These are phyloP conservation scores for Trissolcus brochymenae DNA, from an alignment of 2,888 invertebrate genomes.

Conservation along the genomic window DNA sequence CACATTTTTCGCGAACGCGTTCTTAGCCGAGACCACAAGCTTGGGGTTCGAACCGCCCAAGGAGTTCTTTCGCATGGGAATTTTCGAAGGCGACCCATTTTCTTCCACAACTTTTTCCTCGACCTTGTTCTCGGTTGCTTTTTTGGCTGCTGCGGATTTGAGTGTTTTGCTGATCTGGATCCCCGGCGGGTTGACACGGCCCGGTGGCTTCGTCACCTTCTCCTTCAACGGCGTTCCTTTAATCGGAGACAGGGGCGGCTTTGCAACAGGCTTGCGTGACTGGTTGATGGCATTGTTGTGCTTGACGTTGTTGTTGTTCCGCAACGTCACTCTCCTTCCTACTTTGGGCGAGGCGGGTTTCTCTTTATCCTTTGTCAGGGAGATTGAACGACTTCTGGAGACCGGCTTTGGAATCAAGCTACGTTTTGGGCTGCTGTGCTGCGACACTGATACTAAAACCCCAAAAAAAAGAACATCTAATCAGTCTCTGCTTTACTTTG, in stretches of 20 bases:
- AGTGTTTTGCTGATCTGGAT: conserved; percentile 31
- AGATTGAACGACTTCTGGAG: conserved; percentile 66
- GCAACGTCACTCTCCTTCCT: conserved; percentile 63
- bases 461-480: background rate
- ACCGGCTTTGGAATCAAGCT: conserved; percentile 72
- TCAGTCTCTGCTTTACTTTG: background rate
- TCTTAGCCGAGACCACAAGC: conserved; percentile 23
- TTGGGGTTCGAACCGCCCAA: conserved; percentile 56
- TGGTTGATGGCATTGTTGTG: conserved; percentile 47
- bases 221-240: conserved; percentile 70
- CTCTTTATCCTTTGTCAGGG: conserved; percentile 66
- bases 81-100: conserved; percentile 68
- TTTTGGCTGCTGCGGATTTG: conserved; percentile 51
- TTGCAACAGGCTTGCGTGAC: conserved; percentile 49
- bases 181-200: conserved; percentile 15
- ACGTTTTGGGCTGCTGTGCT: conserved; percentile 72
- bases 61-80: conserved; percentile 67
- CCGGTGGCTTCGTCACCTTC: conserved; percentile 21
- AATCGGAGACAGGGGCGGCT: conserved; percentile 68
- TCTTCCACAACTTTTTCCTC: conserved; percentile 15
- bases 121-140: conserved; percentile 9
- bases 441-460: conserved; percentile 69
- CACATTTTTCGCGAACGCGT: conserved; percentile 23
- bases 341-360: conserved; percentile 65
- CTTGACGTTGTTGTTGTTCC: conserved; percentile 37